Evolutionary conservation across 1,140 invertebrate genomes (phyloP).

Genomic region (Zelostemma sp.): DNA sequence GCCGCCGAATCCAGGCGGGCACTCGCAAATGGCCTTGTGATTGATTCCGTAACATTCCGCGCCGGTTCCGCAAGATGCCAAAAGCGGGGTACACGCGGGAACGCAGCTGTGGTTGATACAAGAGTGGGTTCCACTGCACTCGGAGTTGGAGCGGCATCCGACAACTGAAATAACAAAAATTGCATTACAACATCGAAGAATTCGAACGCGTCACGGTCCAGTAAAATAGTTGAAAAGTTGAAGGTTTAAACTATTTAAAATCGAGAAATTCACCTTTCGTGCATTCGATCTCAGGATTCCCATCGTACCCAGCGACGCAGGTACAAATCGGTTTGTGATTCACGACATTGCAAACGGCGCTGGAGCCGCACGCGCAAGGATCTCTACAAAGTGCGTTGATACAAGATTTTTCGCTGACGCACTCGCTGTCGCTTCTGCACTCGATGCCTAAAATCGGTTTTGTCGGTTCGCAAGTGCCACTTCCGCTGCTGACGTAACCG

Average conservation of each 20-base stretch:
- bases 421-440: constrained; percentile 83
- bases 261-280: constrained; percentile 70
- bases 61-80: constrained; percentile 76
- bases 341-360: constrained; percentile 83
- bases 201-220: too few species aligned
- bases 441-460: constrained; percentile 76
- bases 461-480: constrained; percentile 81
- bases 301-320: constrained; percentile 83
- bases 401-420: constrained; percentile 81
- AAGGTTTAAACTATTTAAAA: too few species aligned
- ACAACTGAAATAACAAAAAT: constrained; percentile 56
- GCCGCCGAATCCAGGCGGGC: constrained; percentile 82
- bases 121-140: constrained; percentile 81
- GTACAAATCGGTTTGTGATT: constrained; percentile 89
- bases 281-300: constrained; percentile 84
- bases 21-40: constrained; percentile 85
- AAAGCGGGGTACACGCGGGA: constrained; percentile 79
- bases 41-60: constrained; percentile 83
- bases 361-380: constrained; percentile 85
- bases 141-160: constrained; percentile 79
- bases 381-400: constrained; percentile 83
- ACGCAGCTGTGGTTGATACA: constrained; percentile 85
- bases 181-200: too few species aligned
- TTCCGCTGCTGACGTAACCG: constrained; percentile 88
- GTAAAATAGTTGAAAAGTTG: too few species aligned